Percentiles rank a stretch among this genome's conserved stretches.
These are phyloP conservation scores for Manduca sexta DNA, from an alignment of 1,140 invertebrate species.

Conservation along the genomic window DNA sequence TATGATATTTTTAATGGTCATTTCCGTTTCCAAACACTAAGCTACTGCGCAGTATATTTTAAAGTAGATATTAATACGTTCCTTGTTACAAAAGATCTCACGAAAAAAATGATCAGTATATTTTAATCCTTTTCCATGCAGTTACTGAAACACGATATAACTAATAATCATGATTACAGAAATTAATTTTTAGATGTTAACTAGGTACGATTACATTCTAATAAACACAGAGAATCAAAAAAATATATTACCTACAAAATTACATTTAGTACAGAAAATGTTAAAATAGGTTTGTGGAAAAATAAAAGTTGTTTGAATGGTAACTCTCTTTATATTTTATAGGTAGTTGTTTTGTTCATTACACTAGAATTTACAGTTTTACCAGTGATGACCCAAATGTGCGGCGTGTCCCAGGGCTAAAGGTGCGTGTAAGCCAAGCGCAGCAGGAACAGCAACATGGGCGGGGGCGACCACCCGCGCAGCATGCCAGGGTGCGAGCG, in stretches of 20 bases:
- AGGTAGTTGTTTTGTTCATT: conserved; percentile 16
- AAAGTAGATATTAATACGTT: too few species aligned
- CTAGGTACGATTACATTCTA: too few species aligned
- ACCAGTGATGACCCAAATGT: conserved; percentile 20
- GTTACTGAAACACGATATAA: too few species aligned
- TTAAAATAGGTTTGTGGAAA: background rate
- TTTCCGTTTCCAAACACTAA: too few species aligned
- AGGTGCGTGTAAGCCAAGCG: conserved; percentile 11
- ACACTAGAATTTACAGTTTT: conserved; percentile 22
- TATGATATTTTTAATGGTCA: too few species aligned
- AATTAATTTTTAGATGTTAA: too few species aligned
- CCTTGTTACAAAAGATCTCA: too few species aligned
- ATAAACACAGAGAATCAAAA: too few species aligned
- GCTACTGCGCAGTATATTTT: too few species aligned
- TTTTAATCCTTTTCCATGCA: too few species aligned
- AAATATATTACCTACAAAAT: background rate
- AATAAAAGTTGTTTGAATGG: conserved; percentile 9
- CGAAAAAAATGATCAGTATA: too few species aligned
- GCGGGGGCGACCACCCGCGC: background rate
- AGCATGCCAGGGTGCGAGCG: conserved; percentile 15
- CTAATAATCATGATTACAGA: too few species aligned
- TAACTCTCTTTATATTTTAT: conserved; percentile 40
- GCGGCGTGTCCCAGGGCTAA: conserved; percentile 20
- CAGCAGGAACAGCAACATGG: conserved; percentile 14
- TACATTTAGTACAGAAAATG: background rate